These are phyloP conservation scores for Dynastes grantii DNA, from an alignment of 2,888 invertebrate genomes.

Conservation along the genomic window DNA sequence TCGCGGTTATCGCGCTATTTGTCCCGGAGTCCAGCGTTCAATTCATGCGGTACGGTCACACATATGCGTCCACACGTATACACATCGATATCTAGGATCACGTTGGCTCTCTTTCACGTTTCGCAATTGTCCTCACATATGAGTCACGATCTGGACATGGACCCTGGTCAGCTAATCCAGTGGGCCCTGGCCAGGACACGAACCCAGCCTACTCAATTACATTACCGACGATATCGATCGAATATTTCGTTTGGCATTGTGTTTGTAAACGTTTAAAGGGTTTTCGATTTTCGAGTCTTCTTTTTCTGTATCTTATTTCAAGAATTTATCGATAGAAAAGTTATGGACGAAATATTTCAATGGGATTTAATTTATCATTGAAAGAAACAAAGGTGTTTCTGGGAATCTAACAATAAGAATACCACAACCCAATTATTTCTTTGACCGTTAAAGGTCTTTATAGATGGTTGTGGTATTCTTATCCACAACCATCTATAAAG, in stretches of 20 bases:
- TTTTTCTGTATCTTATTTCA: not conserved
- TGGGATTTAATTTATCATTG: too few species aligned
- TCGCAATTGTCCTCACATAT: conserved; percentile 54
- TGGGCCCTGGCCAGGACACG: conserved; percentile 58
- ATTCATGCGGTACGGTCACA: too few species aligned
- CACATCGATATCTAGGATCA: conserved; percentile 2
- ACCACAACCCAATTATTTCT: too few species aligned
- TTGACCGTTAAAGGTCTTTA: too few species aligned
- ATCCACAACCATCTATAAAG: too few species aligned
- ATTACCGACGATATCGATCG: conserved; percentile 54
- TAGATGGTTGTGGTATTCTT: too few species aligned
- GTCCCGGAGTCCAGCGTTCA: too few species aligned
- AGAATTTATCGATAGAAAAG: too few species aligned
- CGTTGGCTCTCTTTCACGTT: conserved; percentile 44
- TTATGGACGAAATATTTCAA: too few species aligned
- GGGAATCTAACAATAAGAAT: too few species aligned
- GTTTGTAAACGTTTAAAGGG: conserved; percentile 24
- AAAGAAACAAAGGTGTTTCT: too few species aligned
- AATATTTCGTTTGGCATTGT: conserved; percentile 34
- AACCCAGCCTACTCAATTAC: conserved; percentile 56
- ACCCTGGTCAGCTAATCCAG: conserved; percentile 63
- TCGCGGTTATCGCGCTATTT: conserved; percentile 4
- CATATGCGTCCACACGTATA: not conserved
- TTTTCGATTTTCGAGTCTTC: conserved; percentile 25
- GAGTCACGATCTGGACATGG: conserved; percentile 59